phyloP scores from a whole-genome alignment of 2,113 vertebrate genomes.

The Protomyctophum bolini region DNA sequence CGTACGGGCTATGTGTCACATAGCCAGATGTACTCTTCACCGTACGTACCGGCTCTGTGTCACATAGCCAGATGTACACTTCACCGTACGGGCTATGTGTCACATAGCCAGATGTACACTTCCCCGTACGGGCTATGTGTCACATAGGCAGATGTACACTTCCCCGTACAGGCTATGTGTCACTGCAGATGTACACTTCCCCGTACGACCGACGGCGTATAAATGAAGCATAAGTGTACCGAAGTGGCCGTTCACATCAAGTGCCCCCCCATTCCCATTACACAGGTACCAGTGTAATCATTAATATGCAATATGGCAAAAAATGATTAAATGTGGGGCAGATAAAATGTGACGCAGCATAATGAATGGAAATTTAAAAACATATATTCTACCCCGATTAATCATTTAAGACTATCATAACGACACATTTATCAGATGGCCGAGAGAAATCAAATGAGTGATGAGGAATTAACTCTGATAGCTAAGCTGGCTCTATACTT shows the following conservation, averaged over 20 bases:
- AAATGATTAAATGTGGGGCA: conserved; percentile 87
- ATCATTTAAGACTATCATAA: conserved; percentile 87
- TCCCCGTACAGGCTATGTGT: too few relatives aligned
- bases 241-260: conserved; percentile 77
- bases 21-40: too few relatives aligned
- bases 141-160: conserved; percentile 40
- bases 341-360: conserved; percentile 90
- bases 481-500: conserved; percentile 34
- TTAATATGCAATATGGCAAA: conserved; percentile 89
- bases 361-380: conserved; percentile 89
- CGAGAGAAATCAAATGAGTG: conserved; percentile 73
- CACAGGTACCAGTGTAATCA: conserved; percentile 87
- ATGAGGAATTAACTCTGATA: conserved; percentile 68
- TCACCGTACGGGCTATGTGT: too few relatives aligned
- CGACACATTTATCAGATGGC: conserved; percentile 78
- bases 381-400: conserved; percentile 88
- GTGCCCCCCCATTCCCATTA: conserved; percentile 73
- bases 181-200: conserved; percentile 55
- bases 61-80: too few relatives aligned
- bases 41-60: too few relatives aligned
- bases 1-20: too few relatives aligned
- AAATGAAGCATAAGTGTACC: conserved; percentile 52
- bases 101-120: too few relatives aligned
- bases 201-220: too few relatives aligned
- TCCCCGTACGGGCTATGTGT: conserved; percentile 32